Conservation (phyloP, 92 coral and sea anemone genomes). For the Desmophyllum pertusum region DNA sequence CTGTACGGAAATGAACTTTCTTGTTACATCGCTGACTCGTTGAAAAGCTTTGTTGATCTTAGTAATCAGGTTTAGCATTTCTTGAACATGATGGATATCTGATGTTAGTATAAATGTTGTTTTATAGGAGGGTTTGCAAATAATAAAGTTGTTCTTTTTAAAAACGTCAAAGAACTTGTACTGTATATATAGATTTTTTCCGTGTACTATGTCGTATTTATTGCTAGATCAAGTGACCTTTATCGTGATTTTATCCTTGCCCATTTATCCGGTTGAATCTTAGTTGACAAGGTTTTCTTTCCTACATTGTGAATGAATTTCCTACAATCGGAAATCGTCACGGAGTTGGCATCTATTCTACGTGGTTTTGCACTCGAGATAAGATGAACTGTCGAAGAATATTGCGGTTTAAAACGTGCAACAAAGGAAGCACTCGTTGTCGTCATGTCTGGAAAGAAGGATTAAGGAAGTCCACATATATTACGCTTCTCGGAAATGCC, state of each 20-base stretch:
- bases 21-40: neutral
- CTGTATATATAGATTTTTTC: neutral
- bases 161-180: too few species aligned
- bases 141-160: constrained; percentile 9
- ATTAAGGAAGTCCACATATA: neutral
- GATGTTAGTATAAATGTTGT: constrained; percentile 7
- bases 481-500: constrained; percentile 17
- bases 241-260: neutral
- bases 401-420: neutral
- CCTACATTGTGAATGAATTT: neutral
- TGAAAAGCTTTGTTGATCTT: neutral
- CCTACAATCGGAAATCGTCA: constrained; percentile 2
- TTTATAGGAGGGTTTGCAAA: neutral
- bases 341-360: neutral
- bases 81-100: neutral
- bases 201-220: neutral
- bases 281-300: neutral
- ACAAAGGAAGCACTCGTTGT: neutral
- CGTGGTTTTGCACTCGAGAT: constrained; percentile 9
- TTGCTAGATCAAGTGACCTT: neutral
- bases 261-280: constrained; percentile 18
- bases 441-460: neutral
- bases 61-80: neutral
- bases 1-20: neutral
- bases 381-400: neutral